Conservation (phyloP, 2,888 invertebrate species). For the Oscheius sp. region DNA sequence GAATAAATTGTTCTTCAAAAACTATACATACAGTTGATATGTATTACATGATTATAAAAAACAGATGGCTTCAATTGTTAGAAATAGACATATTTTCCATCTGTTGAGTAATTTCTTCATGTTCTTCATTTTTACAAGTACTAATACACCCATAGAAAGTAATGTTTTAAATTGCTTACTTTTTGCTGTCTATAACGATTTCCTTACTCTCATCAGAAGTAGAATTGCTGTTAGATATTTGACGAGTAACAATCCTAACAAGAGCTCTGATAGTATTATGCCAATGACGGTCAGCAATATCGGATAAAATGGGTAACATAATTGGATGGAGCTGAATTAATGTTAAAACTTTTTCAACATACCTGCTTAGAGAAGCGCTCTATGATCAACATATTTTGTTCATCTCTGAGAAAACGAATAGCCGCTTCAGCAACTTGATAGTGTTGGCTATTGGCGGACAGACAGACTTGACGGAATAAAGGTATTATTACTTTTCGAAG, state of each 20-base stretch:
- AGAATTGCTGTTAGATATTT: not conserved
- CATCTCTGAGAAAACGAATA: not conserved
- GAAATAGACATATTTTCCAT: not conserved
- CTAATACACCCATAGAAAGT: not conserved
- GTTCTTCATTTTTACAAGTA: not conserved
- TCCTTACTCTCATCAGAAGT: not conserved
- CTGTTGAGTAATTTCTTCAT: not conserved
- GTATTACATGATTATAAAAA: not conserved
- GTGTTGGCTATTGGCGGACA: not conserved
- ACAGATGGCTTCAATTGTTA: not conserved
- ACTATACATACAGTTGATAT: not conserved
- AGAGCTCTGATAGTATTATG: conserved; percentile 1
- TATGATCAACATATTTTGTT: not conserved
- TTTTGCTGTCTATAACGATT: not conserved
- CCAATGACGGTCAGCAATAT: not conserved
- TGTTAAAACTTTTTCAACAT: not conserved
- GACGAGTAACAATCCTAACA: not conserved
- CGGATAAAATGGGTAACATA: not conserved
- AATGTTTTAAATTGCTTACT: not conserved
- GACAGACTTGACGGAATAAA: not conserved
- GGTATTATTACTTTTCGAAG: not conserved
- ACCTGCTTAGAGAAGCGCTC: not conserved
- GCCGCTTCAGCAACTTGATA: conserved; percentile 19
- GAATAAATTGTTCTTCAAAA: not conserved
- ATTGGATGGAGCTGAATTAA: conserved; percentile 2